Evolutionary conservation across 1,140 invertebrate genomes (phyloP).

Genomic region (Aphelinus certus): DNA sequence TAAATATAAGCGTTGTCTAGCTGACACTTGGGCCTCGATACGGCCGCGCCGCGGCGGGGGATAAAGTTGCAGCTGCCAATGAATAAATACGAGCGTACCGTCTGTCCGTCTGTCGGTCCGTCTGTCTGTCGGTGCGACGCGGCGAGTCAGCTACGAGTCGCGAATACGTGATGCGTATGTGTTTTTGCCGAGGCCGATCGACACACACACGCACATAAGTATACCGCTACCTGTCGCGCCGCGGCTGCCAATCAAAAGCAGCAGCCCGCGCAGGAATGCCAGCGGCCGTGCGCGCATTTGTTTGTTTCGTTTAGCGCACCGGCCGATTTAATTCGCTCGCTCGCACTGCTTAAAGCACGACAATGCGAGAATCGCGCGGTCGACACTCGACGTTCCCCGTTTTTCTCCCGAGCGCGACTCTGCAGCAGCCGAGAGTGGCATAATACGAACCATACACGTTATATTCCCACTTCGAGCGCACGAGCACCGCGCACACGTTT

Average conservation of each 20-base stretch:
- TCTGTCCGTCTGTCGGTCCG: no score
- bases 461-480: no score
- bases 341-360: conserved; percentile 2
- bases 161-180: conserved; percentile 16
- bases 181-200: not conserved
- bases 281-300: no score
- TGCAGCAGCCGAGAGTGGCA: no score
- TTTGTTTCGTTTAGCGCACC: no score
- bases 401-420: no score
- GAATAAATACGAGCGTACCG: conserved; percentile 36
- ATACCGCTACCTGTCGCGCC: conserved; percentile 23
- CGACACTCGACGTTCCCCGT: not conserved
- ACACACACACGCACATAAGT: conserved; percentile 26
- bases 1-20: conserved; percentile 45
- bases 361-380: not conserved
- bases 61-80: conserved; percentile 41
- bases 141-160: conserved; percentile 17
- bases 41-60: conserved; percentile 31
- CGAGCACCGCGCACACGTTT: no score
- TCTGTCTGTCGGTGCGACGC: not conserved
- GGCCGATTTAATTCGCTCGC: no score
- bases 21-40: conserved; percentile 46
- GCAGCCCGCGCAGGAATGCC: no score
- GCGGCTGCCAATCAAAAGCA: conserved; percentile 15
- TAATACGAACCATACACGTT: no score